Evolutionary conservation across 1,140 invertebrate species (phyloP), one percentile per base, ranked within the genome.

Genomic region (Theocolax elegans): DNA sequence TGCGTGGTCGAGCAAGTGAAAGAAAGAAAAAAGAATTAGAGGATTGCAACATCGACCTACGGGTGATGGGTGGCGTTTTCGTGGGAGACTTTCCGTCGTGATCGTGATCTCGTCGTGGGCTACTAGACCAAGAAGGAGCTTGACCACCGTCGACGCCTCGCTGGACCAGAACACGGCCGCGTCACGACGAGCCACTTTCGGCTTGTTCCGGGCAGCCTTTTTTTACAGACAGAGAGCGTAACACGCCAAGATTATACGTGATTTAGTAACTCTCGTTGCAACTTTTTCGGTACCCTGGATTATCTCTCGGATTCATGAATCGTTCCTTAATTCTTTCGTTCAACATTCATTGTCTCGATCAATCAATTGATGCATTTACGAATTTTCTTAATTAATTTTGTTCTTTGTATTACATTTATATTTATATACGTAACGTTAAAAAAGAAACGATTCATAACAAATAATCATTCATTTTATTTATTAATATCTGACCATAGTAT

Each of bases 21-120:
- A 60, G 40, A 12, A 9, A 60, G 27, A 59, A 23, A 49, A 59
- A n/a, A 35, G 10, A 59, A 9, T 51, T 40, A 68, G 13, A 58
- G 60, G 59, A 68, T 54, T 68, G 49, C 66, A 72, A 67, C 59
- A 64, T 66, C 60, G 46, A 69, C 58, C 58, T 69, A 69, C 58
- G 58, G 25, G 46, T 69, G 38, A 69, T 38, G 58, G 58, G 58
- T 35, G 58, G n/a, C 35, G 38, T n/a, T 56, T 58, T 58, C 23
- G 19, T 54, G 21, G 12, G 15, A 69, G 27, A 15, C 27, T 53
- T 31, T n/a, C 35, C 67, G 48, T 69, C 58, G 38, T 54, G 13
- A n/a, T 60, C 46, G 48, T 13, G 53, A 44, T 31, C 64, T 40
- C 27, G 19, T 58, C 25, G n/a, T 35, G 23, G 38, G 21, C 44